A percentile compares a stretch with the other conserved stretches of the same genome.
Conservation (phyloP, 2,888 invertebrate genomes). For the Melitaea athalia region DNA sequence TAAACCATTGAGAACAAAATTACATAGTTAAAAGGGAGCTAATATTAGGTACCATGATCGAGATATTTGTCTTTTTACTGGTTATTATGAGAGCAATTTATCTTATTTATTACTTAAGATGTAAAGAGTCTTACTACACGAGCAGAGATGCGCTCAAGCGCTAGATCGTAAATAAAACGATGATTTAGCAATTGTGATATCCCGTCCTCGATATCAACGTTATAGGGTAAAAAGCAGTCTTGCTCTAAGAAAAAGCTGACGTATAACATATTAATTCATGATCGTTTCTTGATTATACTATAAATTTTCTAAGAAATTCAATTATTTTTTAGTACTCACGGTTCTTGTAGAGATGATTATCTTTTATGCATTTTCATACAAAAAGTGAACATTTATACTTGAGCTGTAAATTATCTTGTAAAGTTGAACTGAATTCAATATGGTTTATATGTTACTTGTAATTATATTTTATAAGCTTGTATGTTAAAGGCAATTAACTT, state of each 20-base stretch:
- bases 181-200: neutral
- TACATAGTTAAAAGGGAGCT: too few relatives aligned
- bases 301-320: constrained; percentile 17
- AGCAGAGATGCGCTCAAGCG: neutral
- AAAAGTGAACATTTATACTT: constrained; percentile 1
- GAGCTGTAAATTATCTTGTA: constrained; percentile 13
- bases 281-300: constrained; percentile 15
- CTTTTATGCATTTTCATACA: constrained; percentile 11
- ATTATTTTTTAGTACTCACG: constrained; percentile 12
- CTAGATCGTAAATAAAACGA: neutral
- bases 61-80: too few relatives aligned
- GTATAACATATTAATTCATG: constrained; percentile 8
- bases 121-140: neutral
- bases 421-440: constrained; percentile 11
- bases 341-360: constrained; percentile 11
- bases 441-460: neutral
- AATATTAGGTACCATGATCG: too few relatives aligned
- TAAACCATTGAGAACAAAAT: too few relatives aligned
- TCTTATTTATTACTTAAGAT: neutral
- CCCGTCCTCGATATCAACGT: constrained; percentile 3
- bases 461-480: constrained; percentile 11
- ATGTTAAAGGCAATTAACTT: constrained; percentile 8
- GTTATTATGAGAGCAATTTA: too few relatives aligned
- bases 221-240: constrained; percentile 5
- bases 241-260: constrained; percentile 6